These are phyloP conservation scores for Stictocephala bisonia DNA, from an alignment of 2,888 invertebrate species.

Conservation along the genomic window DNA sequence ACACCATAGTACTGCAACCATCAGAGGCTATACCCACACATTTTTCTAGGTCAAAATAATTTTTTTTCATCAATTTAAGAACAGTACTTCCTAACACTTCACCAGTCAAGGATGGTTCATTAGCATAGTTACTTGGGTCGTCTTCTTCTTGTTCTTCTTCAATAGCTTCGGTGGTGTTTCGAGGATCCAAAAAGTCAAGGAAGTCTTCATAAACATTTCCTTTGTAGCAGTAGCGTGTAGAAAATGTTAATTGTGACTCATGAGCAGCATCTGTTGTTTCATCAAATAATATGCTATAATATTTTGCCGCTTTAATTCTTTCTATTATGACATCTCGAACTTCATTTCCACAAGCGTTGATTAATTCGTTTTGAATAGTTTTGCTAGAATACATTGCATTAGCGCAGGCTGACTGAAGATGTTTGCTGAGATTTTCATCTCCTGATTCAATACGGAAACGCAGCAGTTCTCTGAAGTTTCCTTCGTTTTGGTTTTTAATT, in stretches of 20 bases:
- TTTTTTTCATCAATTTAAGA: slow-evolving; percentile 45
- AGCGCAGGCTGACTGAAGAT: slow-evolving; percentile 48
- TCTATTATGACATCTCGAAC: neutral
- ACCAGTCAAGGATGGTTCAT: neutral
- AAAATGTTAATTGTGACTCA: slow-evolving; percentile 3
- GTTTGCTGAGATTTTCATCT: slow-evolving; percentile 55
- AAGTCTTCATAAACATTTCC: slow-evolving; percentile 13
- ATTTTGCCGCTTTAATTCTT: neutral
- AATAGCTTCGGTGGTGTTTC: neutral
- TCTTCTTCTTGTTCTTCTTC: slow-evolving; percentile 1
- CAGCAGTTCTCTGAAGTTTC: slow-evolving; percentile 60
- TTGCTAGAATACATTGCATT: slow-evolving; percentile 60
- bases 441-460: slow-evolving; percentile 57
- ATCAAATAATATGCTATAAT: slow-evolving; percentile 9
- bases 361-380: slow-evolving; percentile 60
- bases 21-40: slow-evolving; percentile 59
- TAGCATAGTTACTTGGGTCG: neutral
- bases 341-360: slow-evolving; percentile 53
- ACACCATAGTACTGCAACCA: slow-evolving; percentile 59
- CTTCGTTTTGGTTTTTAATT: slow-evolving; percentile 51
- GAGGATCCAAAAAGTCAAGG: slow-evolving; percentile 1
- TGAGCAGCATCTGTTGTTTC: slow-evolving; percentile 11
- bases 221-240: neutral
- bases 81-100: neutral
- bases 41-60: slow-evolving; percentile 54